These are phyloP conservation scores for human (Homo sapiens) DNA, from an alignment of 2,113 vertebrate species.

Conservation along the genomic window DNA sequence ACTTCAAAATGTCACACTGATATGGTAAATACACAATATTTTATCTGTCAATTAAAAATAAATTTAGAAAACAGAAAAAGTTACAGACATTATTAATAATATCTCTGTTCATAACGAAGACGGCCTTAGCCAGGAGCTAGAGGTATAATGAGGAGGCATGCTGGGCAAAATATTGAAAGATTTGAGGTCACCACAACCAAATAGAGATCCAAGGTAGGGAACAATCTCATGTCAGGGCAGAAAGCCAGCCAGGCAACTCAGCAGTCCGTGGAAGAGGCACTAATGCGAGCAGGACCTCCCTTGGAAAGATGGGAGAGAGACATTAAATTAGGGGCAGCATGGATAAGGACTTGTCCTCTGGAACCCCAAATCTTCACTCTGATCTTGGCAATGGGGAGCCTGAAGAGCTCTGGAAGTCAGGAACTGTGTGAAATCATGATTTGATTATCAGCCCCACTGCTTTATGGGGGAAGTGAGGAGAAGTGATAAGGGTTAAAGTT, in stretches of 20 bases:
- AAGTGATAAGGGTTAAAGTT: neutral
- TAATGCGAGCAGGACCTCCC: neutral
- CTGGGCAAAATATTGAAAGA: neutral
- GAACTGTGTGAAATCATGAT: neutral
- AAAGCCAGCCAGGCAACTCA: neutral
- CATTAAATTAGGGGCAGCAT: neutral
- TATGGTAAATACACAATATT: neutral
- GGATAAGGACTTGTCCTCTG: neutral
- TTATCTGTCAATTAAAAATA: neutral
- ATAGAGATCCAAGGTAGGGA: neutral
- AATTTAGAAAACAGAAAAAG: neutral
- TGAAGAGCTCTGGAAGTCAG: neutral
- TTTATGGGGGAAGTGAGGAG: neutral
- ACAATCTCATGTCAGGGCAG: neutral
- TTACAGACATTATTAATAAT: neutral
- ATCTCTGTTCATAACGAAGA: conserved; percentile 7
- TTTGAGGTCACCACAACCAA: neutral
- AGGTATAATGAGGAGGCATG: neutral
- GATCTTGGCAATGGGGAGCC: neutral
- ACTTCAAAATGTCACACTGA: neutral
- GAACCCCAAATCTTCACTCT: neutral
- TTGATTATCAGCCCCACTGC: neutral
- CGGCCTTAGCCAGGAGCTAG: neutral
- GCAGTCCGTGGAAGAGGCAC: neutral
- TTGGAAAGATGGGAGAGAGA: neutral